Evolutionary conservation across 2,888 invertebrate species (phyloP).

Genomic region (Sicus ferrugineus): DNA sequence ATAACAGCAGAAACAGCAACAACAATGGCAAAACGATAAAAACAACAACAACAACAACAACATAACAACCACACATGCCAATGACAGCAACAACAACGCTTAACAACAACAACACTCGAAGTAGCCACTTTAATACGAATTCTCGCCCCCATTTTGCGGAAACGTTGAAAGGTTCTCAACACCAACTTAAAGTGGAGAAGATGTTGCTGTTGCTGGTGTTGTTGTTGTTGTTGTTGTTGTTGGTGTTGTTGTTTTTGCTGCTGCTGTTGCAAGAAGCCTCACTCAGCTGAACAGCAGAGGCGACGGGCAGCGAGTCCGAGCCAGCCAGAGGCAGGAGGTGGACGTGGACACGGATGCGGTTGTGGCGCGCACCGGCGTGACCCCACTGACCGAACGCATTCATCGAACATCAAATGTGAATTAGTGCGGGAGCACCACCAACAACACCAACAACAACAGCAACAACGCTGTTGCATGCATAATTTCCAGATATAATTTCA

Average conservation of each 20-base stretch:
- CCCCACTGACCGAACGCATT: conserved; percentile 65
- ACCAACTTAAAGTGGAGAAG: not conserved
- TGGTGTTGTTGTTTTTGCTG: not conserved
- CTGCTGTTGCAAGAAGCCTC: no score
- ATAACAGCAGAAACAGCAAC: no score
- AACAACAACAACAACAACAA: not conserved
- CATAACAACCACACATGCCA: not conserved
- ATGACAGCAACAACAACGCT: no score
- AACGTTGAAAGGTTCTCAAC: not conserved
- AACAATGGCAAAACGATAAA: no score
- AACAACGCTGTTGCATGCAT: conserved; percentile 37
- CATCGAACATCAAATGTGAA: conserved; percentile 65
- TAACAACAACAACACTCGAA: no score
- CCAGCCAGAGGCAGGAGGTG: not conserved
- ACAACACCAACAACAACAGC: not conserved
- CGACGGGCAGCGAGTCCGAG: not conserved
- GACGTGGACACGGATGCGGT: not conserved
- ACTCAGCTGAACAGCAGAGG: no score
- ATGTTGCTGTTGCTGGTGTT: not conserved
- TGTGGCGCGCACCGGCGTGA: conserved; percentile 47
- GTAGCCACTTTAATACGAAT: not conserved
- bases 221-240: not conserved
- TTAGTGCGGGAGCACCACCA: conserved; percentile 55
- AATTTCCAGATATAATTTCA: conserved; percentile 42
- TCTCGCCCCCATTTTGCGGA: not conserved